Evolutionary conservation across 2,888 invertebrate species (phyloP).

Genomic region (Cenopis cana): DNA sequence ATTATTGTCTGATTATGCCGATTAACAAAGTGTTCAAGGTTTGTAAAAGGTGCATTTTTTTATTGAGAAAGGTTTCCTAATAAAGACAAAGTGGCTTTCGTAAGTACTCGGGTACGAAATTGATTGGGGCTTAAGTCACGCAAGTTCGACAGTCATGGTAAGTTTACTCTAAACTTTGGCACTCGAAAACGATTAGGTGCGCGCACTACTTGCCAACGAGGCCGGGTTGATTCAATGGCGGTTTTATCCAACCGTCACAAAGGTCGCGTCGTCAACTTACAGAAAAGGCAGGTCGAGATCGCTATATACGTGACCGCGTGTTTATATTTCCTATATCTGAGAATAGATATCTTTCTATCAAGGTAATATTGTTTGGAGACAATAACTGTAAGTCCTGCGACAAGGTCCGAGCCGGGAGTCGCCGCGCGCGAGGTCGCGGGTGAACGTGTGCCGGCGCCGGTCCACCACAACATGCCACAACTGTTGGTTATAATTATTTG

Average conservation of each 20-base stretch:
- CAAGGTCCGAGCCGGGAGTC: slow-evolving; percentile 71
- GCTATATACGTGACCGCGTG: slow-evolving; percentile 27
- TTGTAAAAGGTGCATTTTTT: slow-evolving; percentile 55
- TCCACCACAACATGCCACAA: slow-evolving; percentile 9
- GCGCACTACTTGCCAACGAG: slow-evolving; percentile 6
- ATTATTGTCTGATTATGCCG: slow-evolving; percentile 43
- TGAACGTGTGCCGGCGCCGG: slow-evolving; percentile 70
- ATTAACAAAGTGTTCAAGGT: slow-evolving; percentile 57
- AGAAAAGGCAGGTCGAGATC: slow-evolving; percentile 31
- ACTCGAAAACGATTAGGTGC: slow-evolving; percentile 7
- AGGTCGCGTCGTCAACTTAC: slow-evolving; percentile 29
- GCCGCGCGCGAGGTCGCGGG: slow-evolving; percentile 71
- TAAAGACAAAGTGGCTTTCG: slow-evolving; percentile 55
- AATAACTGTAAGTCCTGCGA: slow-evolving; percentile 61
- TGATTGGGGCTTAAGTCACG: slow-evolving; percentile 45
- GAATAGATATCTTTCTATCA: slow-evolving; percentile 49
- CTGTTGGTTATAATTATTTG: slow-evolving; percentile 18
- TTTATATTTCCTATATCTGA: slow-evolving; percentile 38
- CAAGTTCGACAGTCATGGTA: slow-evolving; percentile 1
- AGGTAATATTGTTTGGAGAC: slow-evolving; percentile 51
- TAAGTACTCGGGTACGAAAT: slow-evolving; percentile 52
- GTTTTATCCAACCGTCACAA: slow-evolving; percentile 24
- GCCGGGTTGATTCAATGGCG: slow-evolving; percentile 22
- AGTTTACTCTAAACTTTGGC: slow-evolving; percentile 8
- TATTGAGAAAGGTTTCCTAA: slow-evolving; percentile 58